Evolutionary conservation across 2,888 invertebrate species (phyloP).

Genomic region (Xanthostigma xanthostigma): DNA sequence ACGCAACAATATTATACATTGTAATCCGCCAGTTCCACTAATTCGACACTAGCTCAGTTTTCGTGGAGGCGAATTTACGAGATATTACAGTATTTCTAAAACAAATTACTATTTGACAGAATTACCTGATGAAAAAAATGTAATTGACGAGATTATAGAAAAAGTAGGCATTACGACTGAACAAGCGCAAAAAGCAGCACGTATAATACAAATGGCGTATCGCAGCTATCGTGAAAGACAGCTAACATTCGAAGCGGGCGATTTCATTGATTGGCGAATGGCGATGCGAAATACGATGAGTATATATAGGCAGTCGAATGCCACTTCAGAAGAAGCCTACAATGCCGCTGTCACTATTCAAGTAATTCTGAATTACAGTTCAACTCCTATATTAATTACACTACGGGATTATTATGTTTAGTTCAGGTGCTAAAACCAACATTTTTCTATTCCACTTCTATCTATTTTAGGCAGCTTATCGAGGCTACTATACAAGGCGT

Average conservation of each 20-base stretch:
- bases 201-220: constrained; percentile 12
- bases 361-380: constrained; percentile 10
- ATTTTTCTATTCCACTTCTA: background rate
- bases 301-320: constrained; percentile 20
- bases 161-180: constrained; percentile 14
- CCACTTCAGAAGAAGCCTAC: constrained; percentile 24
- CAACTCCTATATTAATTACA: background rate
- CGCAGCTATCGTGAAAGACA: background rate
- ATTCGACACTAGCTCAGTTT: background rate
- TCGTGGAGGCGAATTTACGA: constrained; percentile 1
- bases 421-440: background rate
- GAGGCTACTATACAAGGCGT: constrained; percentile 26
- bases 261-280: constrained; percentile 27
- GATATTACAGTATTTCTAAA: constrained; percentile 7
- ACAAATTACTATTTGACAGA: constrained; percentile 4
- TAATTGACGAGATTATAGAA: constrained; percentile 18
- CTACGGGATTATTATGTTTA: no score
- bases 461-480: constrained; percentile 26
- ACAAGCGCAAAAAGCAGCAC: constrained; percentile 13
- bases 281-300: constrained; percentile 17
- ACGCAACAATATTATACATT: no score
- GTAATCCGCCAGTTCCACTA: no score
- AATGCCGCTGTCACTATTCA: constrained; percentile 27
- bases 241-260: constrained; percentile 16
- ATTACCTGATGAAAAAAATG: constrained; percentile 15